Evolutionary conservation across 1,140 invertebrate genomes (phyloP).

Genomic region (Tetragonula clypearis): DNA sequence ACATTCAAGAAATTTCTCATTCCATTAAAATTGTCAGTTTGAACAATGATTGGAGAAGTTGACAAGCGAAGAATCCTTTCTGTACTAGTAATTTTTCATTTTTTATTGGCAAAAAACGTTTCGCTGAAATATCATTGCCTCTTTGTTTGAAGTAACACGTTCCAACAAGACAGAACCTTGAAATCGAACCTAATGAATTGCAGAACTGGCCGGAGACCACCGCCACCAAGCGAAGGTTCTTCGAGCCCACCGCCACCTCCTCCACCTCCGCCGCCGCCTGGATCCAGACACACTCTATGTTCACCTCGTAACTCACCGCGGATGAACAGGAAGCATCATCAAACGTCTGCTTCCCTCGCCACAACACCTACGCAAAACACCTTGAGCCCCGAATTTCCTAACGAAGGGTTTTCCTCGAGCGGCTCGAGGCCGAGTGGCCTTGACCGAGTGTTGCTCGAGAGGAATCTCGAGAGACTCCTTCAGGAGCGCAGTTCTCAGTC

Average conservation of each 20-base stretch:
- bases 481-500: slow-evolving; percentile 76
- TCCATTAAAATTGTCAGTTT: background rate
- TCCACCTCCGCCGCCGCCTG: slow-evolving; percentile 69
- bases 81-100: background rate
- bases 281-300: slow-evolving; percentile 71
- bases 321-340: slow-evolving; percentile 77
- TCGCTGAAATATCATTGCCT: background rate
- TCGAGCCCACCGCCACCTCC: slow-evolving; percentile 78
- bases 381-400: slow-evolving; percentile 55
- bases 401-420: slow-evolving; percentile 52
- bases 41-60: background rate
- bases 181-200: background rate
- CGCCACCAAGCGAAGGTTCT: slow-evolving; percentile 73
- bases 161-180: background rate
- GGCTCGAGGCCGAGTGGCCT: slow-evolving; percentile 79
- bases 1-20: background rate
- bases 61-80: background rate
- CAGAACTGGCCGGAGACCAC: slow-evolving; percentile 69
- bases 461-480: slow-evolving; percentile 83
- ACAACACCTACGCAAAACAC: slow-evolving; percentile 75
- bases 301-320: slow-evolving; percentile 78
- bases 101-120: no score
- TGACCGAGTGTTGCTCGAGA: slow-evolving; percentile 84
- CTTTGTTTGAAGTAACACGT: background rate
- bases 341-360: slow-evolving; percentile 74